Evolutionary conservation across 2,797 vertebrate genomes (phyloP), one percentile per base, ranked within the genome.

Genomic region (Otolemur crassicaudatus): DNA sequence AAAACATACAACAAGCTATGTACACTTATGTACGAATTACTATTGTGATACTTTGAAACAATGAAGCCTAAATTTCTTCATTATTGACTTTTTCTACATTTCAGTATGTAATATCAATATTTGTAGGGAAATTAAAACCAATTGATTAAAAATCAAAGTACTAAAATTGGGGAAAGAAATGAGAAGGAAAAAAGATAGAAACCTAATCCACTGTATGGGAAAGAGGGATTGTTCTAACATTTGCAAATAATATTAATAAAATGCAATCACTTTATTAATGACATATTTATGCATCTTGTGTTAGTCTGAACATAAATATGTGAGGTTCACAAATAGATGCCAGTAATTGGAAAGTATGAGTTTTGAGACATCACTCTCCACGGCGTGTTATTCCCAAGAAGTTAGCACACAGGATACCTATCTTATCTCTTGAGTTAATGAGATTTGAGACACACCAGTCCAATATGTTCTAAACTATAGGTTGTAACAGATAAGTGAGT

Each of bases 171-270:
- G 9, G 69, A 86, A 34, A 34, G 11, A 63, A 86, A 34, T 61
- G 27, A 87, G 65, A 22, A 37, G 29, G 94, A 87, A 5, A 77
- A 79, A 90, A 77, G 29, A 79, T 3, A 69, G 40, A 95, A 95
- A 91, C 58, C 46, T 76, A n/a, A 60, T 56, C 43, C 11, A 63
- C 4, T 90, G 27, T 11, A 37, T 80, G 12, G 65, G 65, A 31
- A 83, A 93, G 12, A 31, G 77, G 2, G 31, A 80, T 60, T 93
- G 56, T 53, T 94, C 67, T 61, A 88, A 88, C n/a, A 79, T 56
- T 87, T 86, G 61, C 23, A 86, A 65, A 77, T 83, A 84, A 9
- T 31, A 40, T 34, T 63, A 88, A 81, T 49, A 90, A 97, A 97
- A 91, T 23, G 34, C 7, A 77, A 92, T 25, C 3, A 58, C 29